Percentiles rank a stretch among this genome's conserved stretches.
phyloP scores from a whole-genome alignment of 2,888 invertebrate genomes.

The Drosophila melanosoma region DNA sequence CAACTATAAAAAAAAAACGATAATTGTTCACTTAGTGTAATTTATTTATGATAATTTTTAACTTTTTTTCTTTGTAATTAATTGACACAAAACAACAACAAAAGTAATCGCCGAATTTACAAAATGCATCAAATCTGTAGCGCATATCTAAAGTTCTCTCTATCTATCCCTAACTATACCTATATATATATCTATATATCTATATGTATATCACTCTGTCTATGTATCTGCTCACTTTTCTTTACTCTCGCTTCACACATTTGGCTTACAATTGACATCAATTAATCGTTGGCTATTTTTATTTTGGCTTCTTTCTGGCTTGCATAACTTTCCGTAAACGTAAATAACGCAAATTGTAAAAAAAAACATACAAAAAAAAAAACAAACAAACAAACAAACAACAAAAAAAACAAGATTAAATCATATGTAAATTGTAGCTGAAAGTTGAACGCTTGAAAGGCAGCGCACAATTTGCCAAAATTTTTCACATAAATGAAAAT shows the following conservation, averaged over 20 bases:
- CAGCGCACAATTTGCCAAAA: constrained; percentile 57
- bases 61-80: constrained; percentile 67
- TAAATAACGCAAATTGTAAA: constrained; percentile 75
- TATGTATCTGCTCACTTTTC: constrained; percentile 55
- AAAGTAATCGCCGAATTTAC: constrained; percentile 27
- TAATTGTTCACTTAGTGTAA: constrained; percentile 77
- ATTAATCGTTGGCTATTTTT: constrained; percentile 51
- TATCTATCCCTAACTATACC: constrained; percentile 1
- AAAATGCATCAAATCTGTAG: constrained; percentile 47
- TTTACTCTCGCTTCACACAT: constrained; percentile 72
- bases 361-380: constrained; percentile 17
- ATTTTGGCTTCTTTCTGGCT: constrained; percentile 62
- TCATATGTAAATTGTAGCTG: constrained; percentile 73
- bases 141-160: constrained; percentile 35
- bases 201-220: constrained; percentile 46
- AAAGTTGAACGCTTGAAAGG: constrained; percentile 81
- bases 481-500: constrained; percentile 40
- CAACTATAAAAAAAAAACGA: constrained; percentile 45
- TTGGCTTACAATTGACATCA: constrained; percentile 75
- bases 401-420: constrained; percentile 30
- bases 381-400: constrained; percentile 3
- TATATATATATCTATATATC: constrained; percentile 9
- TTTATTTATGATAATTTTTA: constrained; percentile 79
- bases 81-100: constrained; percentile 44
- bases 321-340: constrained; percentile 72